These are phyloP conservation scores for Peromyscus maniculatus DNA, from an alignment of 2,113 vertebrate genomes.

Conservation along the genomic window DNA sequence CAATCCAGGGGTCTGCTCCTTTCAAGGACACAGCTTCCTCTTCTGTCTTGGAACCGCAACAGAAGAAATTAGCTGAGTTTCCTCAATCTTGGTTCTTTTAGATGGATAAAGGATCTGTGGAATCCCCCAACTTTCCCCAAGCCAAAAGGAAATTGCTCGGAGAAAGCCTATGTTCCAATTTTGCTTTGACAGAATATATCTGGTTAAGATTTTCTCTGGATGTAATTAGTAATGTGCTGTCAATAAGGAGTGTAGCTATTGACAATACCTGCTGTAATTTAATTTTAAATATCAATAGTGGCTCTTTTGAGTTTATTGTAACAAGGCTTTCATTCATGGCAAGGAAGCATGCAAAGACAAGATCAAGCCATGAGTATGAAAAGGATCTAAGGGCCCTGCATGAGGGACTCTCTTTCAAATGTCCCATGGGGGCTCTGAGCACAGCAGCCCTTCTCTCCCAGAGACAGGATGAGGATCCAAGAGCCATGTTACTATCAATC, in stretches of 20 bases:
- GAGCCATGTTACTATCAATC: background rate
- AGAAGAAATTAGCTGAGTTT: conserved; percentile 35
- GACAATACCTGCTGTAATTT: conserved; percentile 70
- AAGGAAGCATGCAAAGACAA: conserved; percentile 59
- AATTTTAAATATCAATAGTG: conserved; percentile 78
- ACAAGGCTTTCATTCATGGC: conserved; percentile 66
- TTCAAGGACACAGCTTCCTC: background rate
- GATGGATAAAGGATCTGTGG: background rate
- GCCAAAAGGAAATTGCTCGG: conserved; percentile 56
- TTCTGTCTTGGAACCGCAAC: background rate
- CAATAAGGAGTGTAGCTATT: conserved; percentile 67
- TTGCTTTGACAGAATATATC: conserved; percentile 53
- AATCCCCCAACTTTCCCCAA: conserved; percentile 40
- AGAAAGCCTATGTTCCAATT: conserved; percentile 28
- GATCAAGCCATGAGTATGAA: conserved; percentile 66
- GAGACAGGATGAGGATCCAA: background rate
- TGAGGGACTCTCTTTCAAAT: conserved; percentile 24
- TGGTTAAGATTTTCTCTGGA: conserved; percentile 50
- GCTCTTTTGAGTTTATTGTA: conserved; percentile 71
- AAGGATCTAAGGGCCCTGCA: conserved; percentile 52
- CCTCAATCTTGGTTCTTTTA: conserved; percentile 23
- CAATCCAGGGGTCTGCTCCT: background rate
- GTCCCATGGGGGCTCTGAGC: background rate
- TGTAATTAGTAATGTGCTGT: conserved; percentile 56
- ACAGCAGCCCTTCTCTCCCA: background rate